Evolutionary conservation across 2,888 invertebrate species (phyloP).

Genomic region (Dolichopus griseipennis): DNA sequence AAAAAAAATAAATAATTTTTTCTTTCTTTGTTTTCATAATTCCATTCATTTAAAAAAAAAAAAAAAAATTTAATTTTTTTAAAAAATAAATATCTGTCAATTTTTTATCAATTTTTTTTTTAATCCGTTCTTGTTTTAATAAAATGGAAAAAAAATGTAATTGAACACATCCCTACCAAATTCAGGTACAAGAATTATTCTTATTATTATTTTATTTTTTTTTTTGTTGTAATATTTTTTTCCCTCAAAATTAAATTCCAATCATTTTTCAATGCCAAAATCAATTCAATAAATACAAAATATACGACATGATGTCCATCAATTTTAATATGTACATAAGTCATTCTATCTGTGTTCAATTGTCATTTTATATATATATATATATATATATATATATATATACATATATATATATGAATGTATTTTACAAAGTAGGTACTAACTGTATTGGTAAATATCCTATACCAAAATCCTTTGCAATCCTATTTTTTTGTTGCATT

Average conservation of each 20-base stretch:
- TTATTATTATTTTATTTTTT: background rate
- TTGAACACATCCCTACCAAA: too few relatives aligned
- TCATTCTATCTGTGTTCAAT: too few relatives aligned
- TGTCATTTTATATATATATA: too few relatives aligned
- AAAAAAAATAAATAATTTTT: too few relatives aligned
- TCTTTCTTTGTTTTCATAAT: background rate
- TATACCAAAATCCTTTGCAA: too few relatives aligned
- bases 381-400: background rate
- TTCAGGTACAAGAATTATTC: background rate
- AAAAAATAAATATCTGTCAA: too few relatives aligned
- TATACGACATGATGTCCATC: background rate
- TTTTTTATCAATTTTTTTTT: background rate
- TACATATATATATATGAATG: background rate
- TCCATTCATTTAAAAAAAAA: background rate
- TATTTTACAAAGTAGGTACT: too few relatives aligned
- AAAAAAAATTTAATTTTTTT: too few relatives aligned
- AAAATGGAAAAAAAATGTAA: background rate
- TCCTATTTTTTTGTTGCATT: background rate
- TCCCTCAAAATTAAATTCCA: conserved; percentile 1
- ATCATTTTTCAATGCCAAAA: conserved; percentile 9
- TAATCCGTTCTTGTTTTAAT: background rate
- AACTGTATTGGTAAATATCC: too few relatives aligned
- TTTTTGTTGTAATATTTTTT: background rate
- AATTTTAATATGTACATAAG: background rate
- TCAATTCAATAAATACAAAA: background rate